Conservation (phyloP, 2,888 invertebrate genomes). For the Archips crataeganus region DNA sequence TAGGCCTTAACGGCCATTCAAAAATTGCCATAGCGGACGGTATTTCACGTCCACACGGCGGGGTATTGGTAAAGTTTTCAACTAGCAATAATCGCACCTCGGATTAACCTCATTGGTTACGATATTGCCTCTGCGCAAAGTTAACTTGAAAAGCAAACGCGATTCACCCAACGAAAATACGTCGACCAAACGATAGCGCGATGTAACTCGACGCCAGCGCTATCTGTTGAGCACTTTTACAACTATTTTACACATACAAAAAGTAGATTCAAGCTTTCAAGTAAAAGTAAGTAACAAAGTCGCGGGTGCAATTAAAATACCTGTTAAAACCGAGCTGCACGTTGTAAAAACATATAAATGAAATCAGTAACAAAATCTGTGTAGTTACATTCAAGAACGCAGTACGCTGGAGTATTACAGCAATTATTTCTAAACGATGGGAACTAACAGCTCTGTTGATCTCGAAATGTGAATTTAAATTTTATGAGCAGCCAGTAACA, state of each 20-base stretch:
- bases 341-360: constrained; percentile 40
- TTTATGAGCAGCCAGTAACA: constrained; percentile 10
- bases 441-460: constrained; percentile 33
- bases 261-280: constrained; percentile 30
- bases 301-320: constrained; percentile 35
- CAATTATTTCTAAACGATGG: constrained; percentile 38
- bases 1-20: constrained; percentile 88
- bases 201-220: constrained; percentile 52
- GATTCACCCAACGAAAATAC: background rate
- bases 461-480: constrained; percentile 30
- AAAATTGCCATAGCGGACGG: constrained; percentile 95
- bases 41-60: constrained; percentile 95
- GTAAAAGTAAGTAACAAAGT: constrained; percentile 17
- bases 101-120: constrained; percentile 96
- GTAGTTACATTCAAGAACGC: constrained; percentile 25
- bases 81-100: constrained; percentile 97
- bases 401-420: constrained; percentile 30
- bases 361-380: constrained; percentile 40
- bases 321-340: constrained; percentile 25
- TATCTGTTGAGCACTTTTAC: constrained; percentile 54
- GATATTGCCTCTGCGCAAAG: constrained; percentile 96
- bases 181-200: constrained; percentile 58
- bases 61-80: constrained; percentile 98
- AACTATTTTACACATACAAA: constrained; percentile 24
- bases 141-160: constrained; percentile 62